phyloP scores from a whole-genome alignment of 2,888 invertebrate species.

The Pelosia muscerda region DNA sequence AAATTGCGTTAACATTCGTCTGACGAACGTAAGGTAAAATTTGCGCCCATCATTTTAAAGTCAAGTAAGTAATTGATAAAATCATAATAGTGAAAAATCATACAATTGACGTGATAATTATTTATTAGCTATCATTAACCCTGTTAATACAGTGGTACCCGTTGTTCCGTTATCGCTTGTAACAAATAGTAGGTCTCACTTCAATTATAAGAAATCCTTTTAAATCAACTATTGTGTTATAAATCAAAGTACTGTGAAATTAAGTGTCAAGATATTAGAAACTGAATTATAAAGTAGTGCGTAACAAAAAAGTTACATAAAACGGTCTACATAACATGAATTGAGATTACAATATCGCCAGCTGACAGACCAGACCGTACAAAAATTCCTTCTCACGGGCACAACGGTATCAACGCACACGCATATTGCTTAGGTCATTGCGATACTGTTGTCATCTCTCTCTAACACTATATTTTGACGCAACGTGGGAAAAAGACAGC shows the following conservation, averaged over 20 bases:
- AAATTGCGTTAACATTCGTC: too few species aligned
- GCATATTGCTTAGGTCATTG: slow-evolving; percentile 73
- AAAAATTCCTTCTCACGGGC: slow-evolving; percentile 82
- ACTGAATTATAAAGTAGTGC: slow-evolving; percentile 21
- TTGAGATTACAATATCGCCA: slow-evolving; percentile 66
- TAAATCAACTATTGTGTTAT: slow-evolving; percentile 5
- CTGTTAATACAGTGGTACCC: too few species aligned
- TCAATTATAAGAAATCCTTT: background rate
- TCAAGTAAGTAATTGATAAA: too few species aligned
- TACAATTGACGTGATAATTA: too few species aligned
- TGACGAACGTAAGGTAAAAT: too few species aligned
- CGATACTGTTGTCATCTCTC: slow-evolving; percentile 60
- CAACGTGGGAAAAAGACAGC: slow-evolving; percentile 56
- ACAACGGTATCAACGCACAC: slow-evolving; percentile 79
- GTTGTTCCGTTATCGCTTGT: background rate
- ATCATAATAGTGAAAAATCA: too few species aligned
- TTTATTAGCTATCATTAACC: too few species aligned
- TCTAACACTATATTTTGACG: slow-evolving; percentile 39
- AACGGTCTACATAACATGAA: slow-evolving; percentile 49
- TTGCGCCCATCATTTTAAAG: too few species aligned
- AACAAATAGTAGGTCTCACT: background rate
- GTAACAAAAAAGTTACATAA: slow-evolving; percentile 43
- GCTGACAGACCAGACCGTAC: slow-evolving; percentile 66
- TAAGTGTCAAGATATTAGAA: slow-evolving; percentile 19
- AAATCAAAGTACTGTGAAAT: slow-evolving; percentile 22